These are phyloP conservation scores for Caenorhabditis latens DNA, from an alignment of 1,140 invertebrate species.

Conservation along the genomic window DNA sequence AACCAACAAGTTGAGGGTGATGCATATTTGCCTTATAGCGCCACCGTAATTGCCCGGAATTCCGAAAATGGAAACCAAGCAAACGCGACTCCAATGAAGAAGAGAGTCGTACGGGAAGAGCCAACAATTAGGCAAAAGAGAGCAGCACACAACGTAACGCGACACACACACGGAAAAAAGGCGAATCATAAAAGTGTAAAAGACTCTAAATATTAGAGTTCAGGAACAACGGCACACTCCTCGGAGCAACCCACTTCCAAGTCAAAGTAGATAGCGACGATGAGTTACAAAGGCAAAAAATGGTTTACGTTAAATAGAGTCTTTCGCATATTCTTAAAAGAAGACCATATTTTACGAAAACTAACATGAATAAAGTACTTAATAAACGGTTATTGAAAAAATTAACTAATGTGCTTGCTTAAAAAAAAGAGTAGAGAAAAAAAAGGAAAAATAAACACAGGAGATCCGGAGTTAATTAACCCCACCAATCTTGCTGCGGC, in stretches of 20 bases:
- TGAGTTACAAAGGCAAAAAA: neutral
- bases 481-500: slow-evolving; percentile 32
- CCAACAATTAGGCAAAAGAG: slow-evolving; percentile 26
- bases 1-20: slow-evolving; percentile 48
- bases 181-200: neutral
- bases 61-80: slow-evolving; percentile 16
- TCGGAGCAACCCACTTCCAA: slow-evolving; percentile 29
- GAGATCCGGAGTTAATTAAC: neutral
- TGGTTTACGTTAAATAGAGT: neutral
- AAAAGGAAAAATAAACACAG: neutral
- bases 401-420: neutral
- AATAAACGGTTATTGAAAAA: neutral
- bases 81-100: neutral
- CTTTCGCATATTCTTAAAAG: neutral
- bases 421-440: neutral
- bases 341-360: neutral
- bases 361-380: neutral
- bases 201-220: slow-evolving; percentile 41
- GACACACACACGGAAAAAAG: slow-evolving; percentile 45
- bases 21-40: slow-evolving; percentile 51
- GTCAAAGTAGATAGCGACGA: slow-evolving; percentile 49
- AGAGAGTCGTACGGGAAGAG: slow-evolving; percentile 45
- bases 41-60: slow-evolving; percentile 47
- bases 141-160: slow-evolving; percentile 47
- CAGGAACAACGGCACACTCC: slow-evolving; percentile 24